These are phyloP conservation scores for Euura saliciscinereae DNA, from an alignment of 1,140 invertebrate species.

Conservation along the genomic window DNA sequence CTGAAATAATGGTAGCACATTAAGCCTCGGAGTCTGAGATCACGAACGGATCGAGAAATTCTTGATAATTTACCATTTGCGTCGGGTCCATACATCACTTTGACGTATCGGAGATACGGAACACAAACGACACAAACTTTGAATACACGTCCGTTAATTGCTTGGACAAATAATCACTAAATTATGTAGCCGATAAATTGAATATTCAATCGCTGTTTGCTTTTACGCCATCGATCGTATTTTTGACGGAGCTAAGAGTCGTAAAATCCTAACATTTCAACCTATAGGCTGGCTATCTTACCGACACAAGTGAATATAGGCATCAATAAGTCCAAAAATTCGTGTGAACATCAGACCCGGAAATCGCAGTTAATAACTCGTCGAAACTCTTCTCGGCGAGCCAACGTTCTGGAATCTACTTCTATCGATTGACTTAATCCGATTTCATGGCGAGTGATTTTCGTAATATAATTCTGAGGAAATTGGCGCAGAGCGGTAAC, in stretches of 20 bases:
- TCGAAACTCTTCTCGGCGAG: too few species aligned
- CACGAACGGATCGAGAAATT: constrained; percentile 25
- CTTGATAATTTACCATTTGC: constrained; percentile 40
- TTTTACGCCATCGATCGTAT: constrained; percentile 5
- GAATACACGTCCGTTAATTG: constrained; percentile 38
- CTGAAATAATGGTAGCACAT: background rate
- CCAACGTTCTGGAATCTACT: too few species aligned
- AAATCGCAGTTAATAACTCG: background rate
- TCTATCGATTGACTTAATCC: too few species aligned
- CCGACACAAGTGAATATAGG: background rate
- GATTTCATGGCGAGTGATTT: too few species aligned
- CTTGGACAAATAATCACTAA: constrained; percentile 24
- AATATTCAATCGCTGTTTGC: background rate
- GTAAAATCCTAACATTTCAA: background rate
- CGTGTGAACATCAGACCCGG: background rate
- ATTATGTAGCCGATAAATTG: constrained; percentile 10
- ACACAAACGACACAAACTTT: constrained; percentile 33
- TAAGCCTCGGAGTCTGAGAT: background rate
- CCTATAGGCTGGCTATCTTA: background rate
- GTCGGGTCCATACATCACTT: constrained; percentile 37
- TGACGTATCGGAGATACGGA: constrained; percentile 34
- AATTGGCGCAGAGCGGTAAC: constrained; percentile 7
- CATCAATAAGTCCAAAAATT: background rate
- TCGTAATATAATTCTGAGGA: background rate
- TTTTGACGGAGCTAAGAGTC: background rate